phyloP scores from a whole-genome alignment of 2,113 vertebrate species.

The Todiramphus saurophagus region DNA sequence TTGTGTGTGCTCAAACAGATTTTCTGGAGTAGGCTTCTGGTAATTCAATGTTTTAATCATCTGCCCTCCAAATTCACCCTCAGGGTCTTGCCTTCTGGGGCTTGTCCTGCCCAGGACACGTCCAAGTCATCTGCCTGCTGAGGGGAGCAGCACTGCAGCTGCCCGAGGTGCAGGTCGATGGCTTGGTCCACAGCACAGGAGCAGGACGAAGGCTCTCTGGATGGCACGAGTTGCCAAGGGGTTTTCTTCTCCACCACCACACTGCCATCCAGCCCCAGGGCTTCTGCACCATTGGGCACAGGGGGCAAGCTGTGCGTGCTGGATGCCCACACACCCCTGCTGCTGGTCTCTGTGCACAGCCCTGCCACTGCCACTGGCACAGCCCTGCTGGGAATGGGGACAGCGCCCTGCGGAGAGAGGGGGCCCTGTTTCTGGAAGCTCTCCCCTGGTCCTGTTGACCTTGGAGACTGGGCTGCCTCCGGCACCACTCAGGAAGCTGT shows the following conservation, averaged over 20 bases:
- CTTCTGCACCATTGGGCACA: accelerated
- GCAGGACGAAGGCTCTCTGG: accelerated
- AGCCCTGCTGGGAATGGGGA: background rate
- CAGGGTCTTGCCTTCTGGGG: background rate
- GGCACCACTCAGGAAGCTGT: accelerated
- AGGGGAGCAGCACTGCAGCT: background rate
- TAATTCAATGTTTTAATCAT: background rate
- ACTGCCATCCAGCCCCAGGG: accelerated
- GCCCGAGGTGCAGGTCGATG: accelerated
- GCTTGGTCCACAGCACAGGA: accelerated
- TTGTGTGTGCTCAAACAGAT: background rate
- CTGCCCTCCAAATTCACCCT: background rate
- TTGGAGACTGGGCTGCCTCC: accelerated
- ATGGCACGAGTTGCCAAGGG: accelerated
- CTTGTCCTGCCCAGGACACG: background rate
- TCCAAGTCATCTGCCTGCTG: background rate
- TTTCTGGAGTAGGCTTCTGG: background rate
- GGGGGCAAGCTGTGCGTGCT: accelerated
- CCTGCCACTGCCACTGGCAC: accelerated
- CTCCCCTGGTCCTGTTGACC: background rate
- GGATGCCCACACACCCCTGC: accelerated
- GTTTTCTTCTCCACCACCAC: background rate
- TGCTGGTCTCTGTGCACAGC: background rate
- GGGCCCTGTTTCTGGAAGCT: accelerated
- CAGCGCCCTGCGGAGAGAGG: accelerated